These are phyloP conservation scores for Martes flavigula DNA, from an alignment of 2,797 vertebrate genomes.

Conservation along the genomic window DNA sequence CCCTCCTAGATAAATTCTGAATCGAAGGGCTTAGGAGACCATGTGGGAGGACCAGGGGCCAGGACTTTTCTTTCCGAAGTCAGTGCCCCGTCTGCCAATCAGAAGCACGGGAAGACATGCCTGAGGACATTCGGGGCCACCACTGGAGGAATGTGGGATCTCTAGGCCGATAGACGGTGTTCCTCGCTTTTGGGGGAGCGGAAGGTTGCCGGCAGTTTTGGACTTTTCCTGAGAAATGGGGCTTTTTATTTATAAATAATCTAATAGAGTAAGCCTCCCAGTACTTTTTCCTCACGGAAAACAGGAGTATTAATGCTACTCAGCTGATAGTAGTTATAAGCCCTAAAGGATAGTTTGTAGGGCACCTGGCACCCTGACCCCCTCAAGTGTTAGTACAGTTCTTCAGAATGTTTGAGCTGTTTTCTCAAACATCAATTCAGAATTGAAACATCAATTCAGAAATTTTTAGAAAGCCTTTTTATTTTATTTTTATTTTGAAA, in stretches of 20 bases:
- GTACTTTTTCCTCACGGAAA: neutral
- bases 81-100: too few species aligned
- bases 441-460: slow-evolving; percentile 1
- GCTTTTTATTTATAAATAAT: neutral
- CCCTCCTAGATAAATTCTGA: neutral
- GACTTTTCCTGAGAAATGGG: neutral
- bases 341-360: neutral
- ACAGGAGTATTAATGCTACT: neutral
- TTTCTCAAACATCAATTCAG: neutral
- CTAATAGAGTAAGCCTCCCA: neutral
- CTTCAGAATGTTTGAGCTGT: slow-evolving; percentile 21
- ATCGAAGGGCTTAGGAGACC: neutral
- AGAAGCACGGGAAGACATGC: neutral
- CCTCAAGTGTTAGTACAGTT: neutral
- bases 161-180: neutral
- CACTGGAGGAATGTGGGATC: too few species aligned
- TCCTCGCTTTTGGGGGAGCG: neutral
- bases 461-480: neutral
- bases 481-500: neutral
- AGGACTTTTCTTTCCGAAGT: neutral
- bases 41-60: neutral
- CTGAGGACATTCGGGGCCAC: neutral
- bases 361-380: neutral
- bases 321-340: neutral
- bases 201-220: neutral